Evolutionary conservation across 30 jellyfish, hydroid and myxozoan species (phyloP).

Genomic region (Clytia hemisphaerica): DNA sequence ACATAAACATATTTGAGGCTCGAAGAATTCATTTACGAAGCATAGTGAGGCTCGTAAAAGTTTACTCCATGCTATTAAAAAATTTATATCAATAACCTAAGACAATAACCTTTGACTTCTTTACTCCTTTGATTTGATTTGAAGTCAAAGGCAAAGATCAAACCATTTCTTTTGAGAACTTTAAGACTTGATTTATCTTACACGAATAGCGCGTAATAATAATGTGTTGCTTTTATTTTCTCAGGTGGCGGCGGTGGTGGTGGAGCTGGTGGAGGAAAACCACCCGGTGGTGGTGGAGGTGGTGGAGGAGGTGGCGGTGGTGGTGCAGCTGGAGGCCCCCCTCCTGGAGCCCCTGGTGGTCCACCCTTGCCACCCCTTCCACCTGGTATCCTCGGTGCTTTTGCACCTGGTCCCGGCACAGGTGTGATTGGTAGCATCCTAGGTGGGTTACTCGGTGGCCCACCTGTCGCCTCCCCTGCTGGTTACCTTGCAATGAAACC

Average conservation of each 20-base stretch:
- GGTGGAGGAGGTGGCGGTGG: conserved; percentile 42
- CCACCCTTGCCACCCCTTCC: conserved; percentile 14
- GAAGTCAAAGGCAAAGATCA: no score
- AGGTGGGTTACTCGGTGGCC: conserved; percentile 63
- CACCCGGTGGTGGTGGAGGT: conserved; percentile 16
- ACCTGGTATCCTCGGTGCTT: no score
- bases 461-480: conserved; percentile 30
- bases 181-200: no score
- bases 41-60: no score
- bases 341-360: conserved; percentile 22
- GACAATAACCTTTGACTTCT: no score
- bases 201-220: no score
- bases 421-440: conserved; percentile 47
- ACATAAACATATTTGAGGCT: no score
- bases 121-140: no score
- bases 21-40: no score
- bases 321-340: conserved; percentile 43
- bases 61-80: no score
- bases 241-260: conserved; percentile 23
- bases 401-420: conserved; percentile 58
- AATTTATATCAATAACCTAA: no score
- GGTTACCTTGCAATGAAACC: conserved; percentile 7
- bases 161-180: no score
- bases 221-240: conserved; percentile 4
- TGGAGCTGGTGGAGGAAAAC: conserved; percentile 15